Conservation (phyloP, 1,140 invertebrate species). For the Microplitis demolitor region DNA sequence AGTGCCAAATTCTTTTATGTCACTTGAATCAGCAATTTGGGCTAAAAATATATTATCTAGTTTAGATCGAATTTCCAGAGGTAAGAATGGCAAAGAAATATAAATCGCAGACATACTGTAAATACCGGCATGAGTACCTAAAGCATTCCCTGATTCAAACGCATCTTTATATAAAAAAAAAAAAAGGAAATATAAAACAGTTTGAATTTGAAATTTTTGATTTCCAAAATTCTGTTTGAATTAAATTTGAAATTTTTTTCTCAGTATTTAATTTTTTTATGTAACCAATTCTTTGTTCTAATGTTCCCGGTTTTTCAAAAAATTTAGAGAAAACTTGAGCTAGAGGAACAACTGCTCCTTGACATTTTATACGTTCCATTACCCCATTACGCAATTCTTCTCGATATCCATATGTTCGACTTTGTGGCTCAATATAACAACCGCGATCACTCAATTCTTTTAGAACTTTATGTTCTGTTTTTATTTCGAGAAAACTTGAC, state of each 20-base stretch:
- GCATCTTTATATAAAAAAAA: conserved; percentile 33
- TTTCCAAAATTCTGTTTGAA: conserved; percentile 30
- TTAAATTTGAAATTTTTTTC: conserved; percentile 16
- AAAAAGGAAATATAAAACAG: conserved; percentile 23
- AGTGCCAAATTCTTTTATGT: conserved; percentile 21
- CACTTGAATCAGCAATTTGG: conserved; percentile 29
- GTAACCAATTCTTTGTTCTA: background rate
- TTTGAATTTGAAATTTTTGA: background rate
- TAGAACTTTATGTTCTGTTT: too few species aligned
- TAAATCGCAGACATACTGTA: conserved; percentile 33
- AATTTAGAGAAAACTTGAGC: too few species aligned
- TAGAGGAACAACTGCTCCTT: too few species aligned
- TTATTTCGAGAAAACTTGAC: too few species aligned
- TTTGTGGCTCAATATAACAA: too few species aligned
- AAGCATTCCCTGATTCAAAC: conserved; percentile 33
- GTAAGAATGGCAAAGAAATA: conserved; percentile 30
- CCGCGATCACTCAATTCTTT: too few species aligned
- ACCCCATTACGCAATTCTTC: too few species aligned
- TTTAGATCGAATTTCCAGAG: conserved; percentile 22
- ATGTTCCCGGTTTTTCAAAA: too few species aligned
- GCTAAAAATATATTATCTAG: conserved; percentile 33
- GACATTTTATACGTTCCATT: too few species aligned
- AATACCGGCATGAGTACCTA: conserved; percentile 27
- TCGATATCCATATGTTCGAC: too few species aligned
- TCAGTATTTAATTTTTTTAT: background rate